Evolutionary conservation across 1,140 invertebrate genomes (phyloP).

Genomic region (Diabrotica undecimpunctata): DNA sequence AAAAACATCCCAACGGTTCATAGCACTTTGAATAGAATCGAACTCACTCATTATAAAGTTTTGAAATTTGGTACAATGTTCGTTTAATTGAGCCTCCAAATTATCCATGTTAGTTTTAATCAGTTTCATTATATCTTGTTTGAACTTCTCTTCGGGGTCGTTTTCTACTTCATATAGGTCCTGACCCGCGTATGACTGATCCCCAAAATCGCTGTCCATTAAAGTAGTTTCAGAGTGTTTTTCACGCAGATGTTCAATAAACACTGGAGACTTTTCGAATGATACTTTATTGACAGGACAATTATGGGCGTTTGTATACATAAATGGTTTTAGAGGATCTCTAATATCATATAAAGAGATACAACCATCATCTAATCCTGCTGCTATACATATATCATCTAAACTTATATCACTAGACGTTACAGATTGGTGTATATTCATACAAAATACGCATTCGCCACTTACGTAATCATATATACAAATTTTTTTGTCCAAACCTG

Average conservation of each 20-base stretch:
- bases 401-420: slow-evolving; percentile 27
- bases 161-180: slow-evolving; percentile 1
- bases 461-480: slow-evolving; percentile 26
- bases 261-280: slow-evolving; percentile 16
- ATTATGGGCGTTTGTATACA: slow-evolving; percentile 22
- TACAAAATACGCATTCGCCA: slow-evolving; percentile 23
- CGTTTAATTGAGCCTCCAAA: slow-evolving; percentile 26
- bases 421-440: slow-evolving; percentile 26
- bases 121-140: slow-evolving; percentile 22
- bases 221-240: slow-evolving; percentile 9
- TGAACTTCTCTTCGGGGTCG: slow-evolving; percentile 22
- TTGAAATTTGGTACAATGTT: slow-evolving; percentile 28
- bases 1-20: slow-evolving; percentile 18
- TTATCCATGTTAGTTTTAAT: slow-evolving; percentile 23
- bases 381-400: slow-evolving; percentile 28
- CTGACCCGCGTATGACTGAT: background rate
- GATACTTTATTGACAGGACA: slow-evolving; percentile 22
- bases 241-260: slow-evolving; percentile 1
- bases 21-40: slow-evolving; percentile 21
- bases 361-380: slow-evolving; percentile 30
- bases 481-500: slow-evolving; percentile 33
- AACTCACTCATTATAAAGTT: slow-evolving; percentile 25
- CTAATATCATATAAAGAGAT: slow-evolving; percentile 32
- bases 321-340: slow-evolving; percentile 26
- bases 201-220: slow-evolving; percentile 13